These are phyloP conservation scores for Alentia gelatinosa DNA, from an alignment of 2,888 invertebrate species.

Conservation along the genomic window DNA sequence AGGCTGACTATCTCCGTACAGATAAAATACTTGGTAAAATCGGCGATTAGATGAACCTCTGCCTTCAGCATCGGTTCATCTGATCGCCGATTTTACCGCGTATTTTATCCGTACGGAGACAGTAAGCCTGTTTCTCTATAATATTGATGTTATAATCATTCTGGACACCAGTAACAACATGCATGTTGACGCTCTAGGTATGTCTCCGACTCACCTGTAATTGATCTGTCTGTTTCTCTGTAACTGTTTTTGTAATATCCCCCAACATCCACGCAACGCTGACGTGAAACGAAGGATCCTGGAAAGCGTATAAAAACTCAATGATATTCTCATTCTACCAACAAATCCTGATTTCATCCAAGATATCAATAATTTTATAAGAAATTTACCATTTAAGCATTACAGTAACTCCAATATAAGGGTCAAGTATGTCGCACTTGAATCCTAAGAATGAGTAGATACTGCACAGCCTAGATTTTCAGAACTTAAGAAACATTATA, in stretches of 20 bases:
- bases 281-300: slow-evolving; percentile 92
- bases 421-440: too few relatives aligned
- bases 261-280: slow-evolving; percentile 87
- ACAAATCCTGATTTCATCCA: too few relatives aligned
- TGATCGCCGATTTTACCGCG: background rate
- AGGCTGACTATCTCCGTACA: too few relatives aligned
- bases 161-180: background rate
- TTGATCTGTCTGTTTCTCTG: background rate
- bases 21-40: too few relatives aligned
- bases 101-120: background rate
- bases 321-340: background rate
- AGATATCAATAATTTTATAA: too few relatives aligned
- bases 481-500: too few relatives aligned
- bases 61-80: too few relatives aligned
- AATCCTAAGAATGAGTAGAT: too few relatives aligned
- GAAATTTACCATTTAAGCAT: too few relatives aligned
- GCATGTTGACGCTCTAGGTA: background rate
- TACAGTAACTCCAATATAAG: too few relatives aligned
- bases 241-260: slow-evolving; percentile 37
- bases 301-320: background rate
- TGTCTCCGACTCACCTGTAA: background rate
- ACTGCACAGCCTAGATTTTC: too few relatives aligned
- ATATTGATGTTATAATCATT: background rate
- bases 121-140: background rate
- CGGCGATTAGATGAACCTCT: too few relatives aligned